Conservation (phyloP, 2,797 vertebrate genomes). For the Neoniphon sammara region DNA sequence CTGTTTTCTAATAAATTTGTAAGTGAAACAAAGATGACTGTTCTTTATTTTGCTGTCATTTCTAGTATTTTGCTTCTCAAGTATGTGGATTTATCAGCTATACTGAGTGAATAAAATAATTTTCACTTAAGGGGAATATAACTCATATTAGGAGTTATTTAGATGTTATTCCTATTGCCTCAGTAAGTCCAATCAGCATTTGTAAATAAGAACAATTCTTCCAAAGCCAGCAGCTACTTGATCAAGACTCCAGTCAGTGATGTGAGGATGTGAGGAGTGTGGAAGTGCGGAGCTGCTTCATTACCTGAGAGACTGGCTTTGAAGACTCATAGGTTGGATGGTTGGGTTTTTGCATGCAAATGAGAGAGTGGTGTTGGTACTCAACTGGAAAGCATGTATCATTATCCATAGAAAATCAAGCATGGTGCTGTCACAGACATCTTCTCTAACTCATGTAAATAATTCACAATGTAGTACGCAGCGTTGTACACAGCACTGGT, state of each 20-base stretch:
- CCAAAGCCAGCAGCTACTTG: conserved; percentile 64
- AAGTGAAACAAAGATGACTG: conserved; percentile 28
- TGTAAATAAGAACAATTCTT: conserved; percentile 66
- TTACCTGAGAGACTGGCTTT: conserved; percentile 77
- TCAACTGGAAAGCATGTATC: conserved; percentile 62
- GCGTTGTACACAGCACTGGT: conserved; percentile 27
- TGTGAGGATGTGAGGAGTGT: conserved; percentile 75
- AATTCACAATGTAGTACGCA: conserved; percentile 59
- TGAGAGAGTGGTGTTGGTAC: conserved; percentile 55
- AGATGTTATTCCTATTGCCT: conserved; percentile 25
- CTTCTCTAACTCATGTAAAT: conserved; percentile 59
- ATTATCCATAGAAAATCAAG: conserved; percentile 61
- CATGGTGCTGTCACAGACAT: conserved; percentile 52
- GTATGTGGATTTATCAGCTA: background rate
- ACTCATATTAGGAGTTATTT: conserved; percentile 21
- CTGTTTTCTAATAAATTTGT: conserved; percentile 57
- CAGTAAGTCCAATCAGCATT: conserved; percentile 40
- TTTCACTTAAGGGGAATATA: conserved; percentile 21
- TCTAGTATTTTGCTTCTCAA: conserved; percentile 4
- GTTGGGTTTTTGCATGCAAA: conserved; percentile 72
- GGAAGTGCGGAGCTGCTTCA: conserved; percentile 69
- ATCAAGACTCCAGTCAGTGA: conserved; percentile 71
- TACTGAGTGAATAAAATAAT: too few species aligned
- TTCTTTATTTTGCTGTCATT: conserved; percentile 20
- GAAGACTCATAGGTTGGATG: conserved; percentile 71